Evolutionary conservation across 1,140 invertebrate species (phyloP), one percentile per base, ranked within the genome.

Genomic region (Pachyrhynchus sulphureomaculatus): DNA sequence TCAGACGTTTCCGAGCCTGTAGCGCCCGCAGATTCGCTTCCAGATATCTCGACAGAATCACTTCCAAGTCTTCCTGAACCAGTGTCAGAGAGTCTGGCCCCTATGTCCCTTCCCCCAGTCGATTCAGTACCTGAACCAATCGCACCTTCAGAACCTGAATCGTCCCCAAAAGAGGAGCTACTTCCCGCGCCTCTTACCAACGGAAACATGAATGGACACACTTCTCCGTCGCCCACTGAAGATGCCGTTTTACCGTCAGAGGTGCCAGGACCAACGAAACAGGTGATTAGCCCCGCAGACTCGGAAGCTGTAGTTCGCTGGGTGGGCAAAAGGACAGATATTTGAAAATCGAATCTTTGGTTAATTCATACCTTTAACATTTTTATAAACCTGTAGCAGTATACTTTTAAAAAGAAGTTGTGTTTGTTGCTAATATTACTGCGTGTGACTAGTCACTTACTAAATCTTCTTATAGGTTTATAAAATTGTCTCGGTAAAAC

Each of bases 31-130:
- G 72, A 74, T 71, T 75, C 74, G 12, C 62, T 75, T 26, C 74
- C 72, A 2, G 75, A 76, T 47, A 65, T 75, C 24, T 76, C 75
- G 13, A 76, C 75, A 13, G 75, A 76, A 62, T 76, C 75, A 17
- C 57, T 76, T 15, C 75, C 75, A 9, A 75, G 74, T 17, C 68
- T 76, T 17, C 75, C 75, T 4, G 75, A 76, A 59, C 72, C 72
- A 9, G 57, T 71, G 8, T 75, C 73, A 15, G 75, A 76, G 58
- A 72, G 67, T 64, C 57, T 76, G 42, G 66, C 73, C 56, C 71
- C 72, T 2, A 71, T 75, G 68, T 76, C 75, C 29, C 63, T 76
- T 52, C 75, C 75, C 6, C 75, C 75, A 2, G 65, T 75, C 13
- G 75, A 75, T 44, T 67, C 67, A n/a, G 65, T 70, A 23, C 72